phyloP scores from a whole-genome alignment of 2,113 vertebrate genomes.

The Hoplias malabaricus region DNA sequence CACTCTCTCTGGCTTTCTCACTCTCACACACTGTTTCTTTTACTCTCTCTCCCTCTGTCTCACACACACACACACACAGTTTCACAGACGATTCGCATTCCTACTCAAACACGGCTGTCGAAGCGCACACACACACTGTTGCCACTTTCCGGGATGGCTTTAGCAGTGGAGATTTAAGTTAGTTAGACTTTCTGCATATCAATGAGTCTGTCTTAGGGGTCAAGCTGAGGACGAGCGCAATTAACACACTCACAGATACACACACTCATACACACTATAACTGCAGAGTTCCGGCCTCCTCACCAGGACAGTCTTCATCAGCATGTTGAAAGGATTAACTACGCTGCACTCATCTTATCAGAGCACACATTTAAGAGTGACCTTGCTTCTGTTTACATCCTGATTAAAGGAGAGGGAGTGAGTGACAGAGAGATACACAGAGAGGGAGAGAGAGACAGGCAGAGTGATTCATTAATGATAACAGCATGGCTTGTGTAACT shows the following conservation, averaged over 20 bases:
- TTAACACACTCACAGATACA: slow-evolving; percentile 23
- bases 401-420: slow-evolving; percentile 68
- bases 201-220: slow-evolving; percentile 20
- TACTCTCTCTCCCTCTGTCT: not conserved
- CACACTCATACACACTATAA: not conserved
- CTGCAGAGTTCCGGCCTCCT: slow-evolving; percentile 39
- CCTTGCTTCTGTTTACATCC: slow-evolving; percentile 76
- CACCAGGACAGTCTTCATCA: slow-evolving; percentile 71
- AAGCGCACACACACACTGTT: not conserved
- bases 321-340: slow-evolving; percentile 75
- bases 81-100: not conserved
- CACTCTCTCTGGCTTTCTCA: not conserved
- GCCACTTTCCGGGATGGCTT: not conserved
- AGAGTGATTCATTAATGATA: slow-evolving; percentile 21
- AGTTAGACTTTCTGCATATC: slow-evolving; percentile 26
- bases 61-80: not conserved
- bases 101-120: not conserved
- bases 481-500: not conserved
- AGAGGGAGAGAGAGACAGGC: slow-evolving; percentile 43
- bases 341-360: slow-evolving; percentile 68
- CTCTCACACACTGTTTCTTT: not conserved
- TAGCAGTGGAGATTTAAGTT: slow-evolving; percentile 12
- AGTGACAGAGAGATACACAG: slow-evolving; percentile 45
- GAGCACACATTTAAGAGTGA: slow-evolving; percentile 69
- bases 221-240: slow-evolving; percentile 31